phyloP scores from a whole-genome alignment of 1,140 invertebrate genomes.

The Drosophila baimaii region DNA sequence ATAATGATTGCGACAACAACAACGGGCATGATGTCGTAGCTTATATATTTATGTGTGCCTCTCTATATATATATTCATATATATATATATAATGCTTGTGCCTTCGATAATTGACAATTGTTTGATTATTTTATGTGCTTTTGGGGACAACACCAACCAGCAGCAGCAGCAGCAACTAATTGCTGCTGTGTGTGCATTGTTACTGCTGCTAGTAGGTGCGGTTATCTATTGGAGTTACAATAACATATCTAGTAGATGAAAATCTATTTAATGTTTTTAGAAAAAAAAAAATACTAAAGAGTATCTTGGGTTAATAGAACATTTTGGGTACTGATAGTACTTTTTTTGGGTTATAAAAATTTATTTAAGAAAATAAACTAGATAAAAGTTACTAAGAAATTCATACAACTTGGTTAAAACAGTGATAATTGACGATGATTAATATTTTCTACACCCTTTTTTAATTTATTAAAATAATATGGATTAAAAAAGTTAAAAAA shows the following conservation, averaged over 20 bases:
- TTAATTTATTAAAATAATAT: too few species aligned
- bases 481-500: too few species aligned
- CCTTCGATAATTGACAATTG: conserved; percentile 78
- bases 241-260: conserved; percentile 10
- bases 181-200: conserved; percentile 34
- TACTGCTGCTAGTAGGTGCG: conserved; percentile 29
- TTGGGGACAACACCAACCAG: conserved; percentile 40
- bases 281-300: not conserved
- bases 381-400: too few species aligned
- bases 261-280: conserved; percentile 2
- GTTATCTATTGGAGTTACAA: conserved; percentile 26
- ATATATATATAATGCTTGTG: conserved; percentile 49
- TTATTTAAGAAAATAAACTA: too few species aligned
- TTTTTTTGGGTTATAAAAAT: too few species aligned
- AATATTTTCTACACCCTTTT: too few species aligned
- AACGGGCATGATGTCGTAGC: conserved; percentile 39
- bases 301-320: not conserved
- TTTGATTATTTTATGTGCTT: conserved; percentile 72
- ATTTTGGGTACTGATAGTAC: too few species aligned
- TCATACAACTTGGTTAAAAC: too few species aligned
- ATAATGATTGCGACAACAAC: conserved; percentile 81
- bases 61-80: conserved; percentile 3
- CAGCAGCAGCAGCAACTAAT: conserved; percentile 47
- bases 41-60: conserved; percentile 17
- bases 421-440: too few species aligned